Percentiles rank a stretch among this genome's conserved stretches.
phyloP scores from a whole-genome alignment of 2,888 invertebrate genomes.

The Eilema griseolum region DNA sequence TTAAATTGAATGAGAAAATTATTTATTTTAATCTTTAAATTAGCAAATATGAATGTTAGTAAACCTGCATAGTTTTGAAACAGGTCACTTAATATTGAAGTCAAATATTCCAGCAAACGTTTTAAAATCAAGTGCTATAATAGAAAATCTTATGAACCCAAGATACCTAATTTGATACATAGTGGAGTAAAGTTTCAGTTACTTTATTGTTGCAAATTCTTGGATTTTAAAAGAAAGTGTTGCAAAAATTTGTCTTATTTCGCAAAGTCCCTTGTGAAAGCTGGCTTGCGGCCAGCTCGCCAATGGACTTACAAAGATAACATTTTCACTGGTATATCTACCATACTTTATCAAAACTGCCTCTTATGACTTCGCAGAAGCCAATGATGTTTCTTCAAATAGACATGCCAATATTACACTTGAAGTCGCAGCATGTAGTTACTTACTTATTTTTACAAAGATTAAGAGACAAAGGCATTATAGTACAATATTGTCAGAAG shows the following conservation, averaged over 20 bases:
- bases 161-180: neutral
- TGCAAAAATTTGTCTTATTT: slow-evolving; percentile 56
- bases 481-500: too few species aligned
- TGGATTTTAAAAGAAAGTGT: slow-evolving; percentile 43
- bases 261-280: slow-evolving; percentile 38
- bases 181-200: slow-evolving; percentile 13
- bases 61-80: neutral
- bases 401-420: neutral
- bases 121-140: neutral
- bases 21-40: too few species aligned
- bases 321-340: slow-evolving; percentile 34
- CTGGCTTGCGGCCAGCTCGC: slow-evolving; percentile 51
- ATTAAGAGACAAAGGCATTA: too few species aligned
- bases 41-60: too few species aligned
- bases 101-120: neutral
- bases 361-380: slow-evolving; percentile 35
- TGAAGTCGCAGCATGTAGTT: neutral
- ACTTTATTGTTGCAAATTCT: slow-evolving; percentile 34
- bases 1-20: neutral
- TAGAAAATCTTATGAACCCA: neutral
- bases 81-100: neutral
- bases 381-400: neutral
- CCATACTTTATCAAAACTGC: slow-evolving; percentile 45
- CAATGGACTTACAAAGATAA: slow-evolving; percentile 43
- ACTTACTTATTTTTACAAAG: too few species aligned